phyloP scores from a whole-genome alignment of 2,888 invertebrate genomes.

The Sesia bembeciformis region DNA sequence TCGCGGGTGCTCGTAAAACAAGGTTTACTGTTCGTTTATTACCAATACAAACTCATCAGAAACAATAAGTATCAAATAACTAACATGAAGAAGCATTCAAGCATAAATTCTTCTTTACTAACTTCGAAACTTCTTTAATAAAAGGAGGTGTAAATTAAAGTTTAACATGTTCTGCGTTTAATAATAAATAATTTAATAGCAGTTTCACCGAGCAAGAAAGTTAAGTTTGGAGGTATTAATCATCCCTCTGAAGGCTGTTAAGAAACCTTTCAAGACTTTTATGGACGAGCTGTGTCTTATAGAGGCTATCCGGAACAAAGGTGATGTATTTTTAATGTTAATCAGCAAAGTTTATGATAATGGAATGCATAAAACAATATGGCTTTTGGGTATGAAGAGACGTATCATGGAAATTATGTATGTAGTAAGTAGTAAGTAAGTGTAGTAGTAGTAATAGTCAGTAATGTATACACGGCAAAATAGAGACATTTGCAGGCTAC shows the following conservation, averaged over 20 bases:
- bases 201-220: background rate
- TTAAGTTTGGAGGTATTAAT: background rate
- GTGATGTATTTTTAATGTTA: constrained; percentile 12
- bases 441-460: no score
- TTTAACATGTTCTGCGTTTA: background rate
- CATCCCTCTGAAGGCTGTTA: constrained; percentile 4
- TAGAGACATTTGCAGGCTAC: no score
- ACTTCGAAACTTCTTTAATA: background rate
- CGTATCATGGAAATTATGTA: no score
- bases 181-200: constrained; percentile 1
- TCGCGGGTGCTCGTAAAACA: no score
- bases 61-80: no score
- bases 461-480: no score
- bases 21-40: no score
- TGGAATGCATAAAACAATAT: background rate
- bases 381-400: no score
- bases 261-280: constrained; percentile 11
- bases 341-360: background rate
- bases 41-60: no score
- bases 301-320: constrained; percentile 13
- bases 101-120: background rate
- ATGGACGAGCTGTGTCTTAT: constrained; percentile 9
- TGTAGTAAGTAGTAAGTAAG: no score
- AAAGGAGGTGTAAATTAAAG: background rate
- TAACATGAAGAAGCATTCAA: no score